phyloP scores from a whole-genome alignment of 2,797 vertebrate genomes.

The Sebastes aleutianus region DNA sequence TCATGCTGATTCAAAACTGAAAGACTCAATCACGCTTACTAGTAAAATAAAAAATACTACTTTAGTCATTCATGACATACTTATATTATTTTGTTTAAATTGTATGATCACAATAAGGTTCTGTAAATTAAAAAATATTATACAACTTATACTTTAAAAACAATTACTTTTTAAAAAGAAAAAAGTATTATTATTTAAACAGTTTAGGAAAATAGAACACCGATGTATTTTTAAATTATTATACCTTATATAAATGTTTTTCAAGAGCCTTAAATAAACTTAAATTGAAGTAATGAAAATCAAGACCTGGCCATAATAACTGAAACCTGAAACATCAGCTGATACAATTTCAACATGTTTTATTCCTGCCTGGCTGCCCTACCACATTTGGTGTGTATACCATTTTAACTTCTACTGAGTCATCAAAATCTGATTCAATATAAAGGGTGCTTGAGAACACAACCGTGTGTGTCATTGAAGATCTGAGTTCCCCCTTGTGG shows the following conservation, averaged over 20 bases:
- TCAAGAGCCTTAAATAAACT: not conserved
- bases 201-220: not conserved
- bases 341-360: not conserved
- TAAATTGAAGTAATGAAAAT: not conserved
- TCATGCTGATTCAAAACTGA: too few relatives aligned
- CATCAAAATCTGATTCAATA: not conserved
- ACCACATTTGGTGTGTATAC: conserved; percentile 3
- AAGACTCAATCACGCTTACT: too few relatives aligned
- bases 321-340: not conserved
- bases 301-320: not conserved
- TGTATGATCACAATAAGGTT: too few relatives aligned
- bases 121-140: too few relatives aligned
- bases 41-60: too few relatives aligned
- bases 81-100: too few relatives aligned
- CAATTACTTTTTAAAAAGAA: too few relatives aligned
- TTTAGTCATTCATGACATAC: too few relatives aligned
- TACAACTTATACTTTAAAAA: too few relatives aligned
- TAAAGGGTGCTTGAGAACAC: not conserved
- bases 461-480: not conserved
- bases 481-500: not conserved
- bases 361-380: not conserved
- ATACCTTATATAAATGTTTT: not conserved
- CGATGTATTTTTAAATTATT: not conserved
- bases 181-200: too few relatives aligned
- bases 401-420: not conserved